Percentiles rank a stretch among this genome's conserved stretches.
Evolutionary conservation across 2,113 vertebrate genomes (phyloP).

Genomic region (Zosterops hypoxanthus): DNA sequence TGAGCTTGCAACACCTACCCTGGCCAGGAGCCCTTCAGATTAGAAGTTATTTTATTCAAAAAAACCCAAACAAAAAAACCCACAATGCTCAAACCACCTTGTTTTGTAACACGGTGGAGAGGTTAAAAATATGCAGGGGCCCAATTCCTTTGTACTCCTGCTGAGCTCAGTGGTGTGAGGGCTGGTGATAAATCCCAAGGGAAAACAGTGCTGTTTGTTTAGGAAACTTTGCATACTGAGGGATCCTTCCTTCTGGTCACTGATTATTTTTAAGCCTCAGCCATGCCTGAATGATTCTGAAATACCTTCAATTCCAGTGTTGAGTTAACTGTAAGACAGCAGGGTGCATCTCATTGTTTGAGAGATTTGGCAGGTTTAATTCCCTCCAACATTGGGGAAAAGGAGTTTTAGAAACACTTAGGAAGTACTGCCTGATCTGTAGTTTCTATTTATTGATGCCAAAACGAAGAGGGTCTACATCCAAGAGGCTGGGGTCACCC

Average conservation of each 20-base stretch:
- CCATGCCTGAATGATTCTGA: background rate
- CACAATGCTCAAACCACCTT: background rate
- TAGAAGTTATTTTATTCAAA: background rate
- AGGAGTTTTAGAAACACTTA: background rate
- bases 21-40: background rate
- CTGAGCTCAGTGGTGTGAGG: background rate
- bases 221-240: background rate
- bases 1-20: background rate
- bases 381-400: background rate
- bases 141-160: background rate
- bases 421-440: background rate
- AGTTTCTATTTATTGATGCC: background rate
- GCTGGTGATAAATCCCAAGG: background rate
- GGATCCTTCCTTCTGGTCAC: conserved; percentile 12
- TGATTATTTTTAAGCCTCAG: background rate
- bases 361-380: background rate
- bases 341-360: background rate
- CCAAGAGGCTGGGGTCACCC: background rate
- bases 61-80: background rate
- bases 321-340: background rate
- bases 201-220: background rate
- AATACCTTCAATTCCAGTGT: background rate
- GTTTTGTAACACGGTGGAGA: background rate
- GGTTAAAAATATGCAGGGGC: background rate
- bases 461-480: background rate